Conservation (phyloP, 53 echinoderm and acorn worm species). For the Echinarachnius parma region DNA sequence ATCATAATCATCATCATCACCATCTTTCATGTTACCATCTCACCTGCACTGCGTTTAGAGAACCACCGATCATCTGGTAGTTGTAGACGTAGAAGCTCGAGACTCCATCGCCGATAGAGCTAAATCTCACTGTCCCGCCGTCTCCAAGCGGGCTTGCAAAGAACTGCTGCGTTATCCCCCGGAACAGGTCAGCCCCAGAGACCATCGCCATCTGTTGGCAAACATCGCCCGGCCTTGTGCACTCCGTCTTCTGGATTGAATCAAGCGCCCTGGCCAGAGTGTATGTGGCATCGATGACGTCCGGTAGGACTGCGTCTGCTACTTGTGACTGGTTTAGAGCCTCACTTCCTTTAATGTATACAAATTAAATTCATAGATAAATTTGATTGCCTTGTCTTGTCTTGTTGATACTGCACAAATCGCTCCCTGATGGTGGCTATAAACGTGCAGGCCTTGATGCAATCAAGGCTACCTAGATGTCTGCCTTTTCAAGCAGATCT, state of each 20-base stretch:
- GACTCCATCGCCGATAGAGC: constrained; percentile 50
- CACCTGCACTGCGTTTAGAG: constrained; percentile 51
- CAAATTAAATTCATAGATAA: too few relatives aligned
- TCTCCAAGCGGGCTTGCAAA: constrained; percentile 54
- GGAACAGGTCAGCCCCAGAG: constrained; percentile 55
- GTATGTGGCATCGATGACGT: constrained; percentile 75
- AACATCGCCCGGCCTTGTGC: constrained; percentile 37
- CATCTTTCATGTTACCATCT: too few relatives aligned
- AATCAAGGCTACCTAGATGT: too few relatives aligned
- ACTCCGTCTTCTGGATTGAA: constrained; percentile 34
- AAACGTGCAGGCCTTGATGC: too few relatives aligned
- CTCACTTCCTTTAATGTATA: constrained; percentile 32
- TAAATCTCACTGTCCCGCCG: constrained; percentile 28
- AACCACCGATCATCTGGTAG: constrained; percentile 26
- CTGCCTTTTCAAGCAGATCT: too few relatives aligned
- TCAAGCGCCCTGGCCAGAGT: constrained; percentile 59
- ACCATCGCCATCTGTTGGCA: constrained; percentile 56
- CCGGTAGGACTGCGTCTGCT: constrained; percentile 44
- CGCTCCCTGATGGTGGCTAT: too few relatives aligned
- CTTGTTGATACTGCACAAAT: too few relatives aligned
- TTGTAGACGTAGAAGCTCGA: constrained; percentile 64
- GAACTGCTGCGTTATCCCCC: constrained; percentile 12
- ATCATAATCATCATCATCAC: too few relatives aligned
- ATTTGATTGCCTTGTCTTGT: too few relatives aligned
- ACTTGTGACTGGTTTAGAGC: constrained; percentile 40